These are phyloP conservation scores for Clarias gariepinus DNA, from an alignment of 2,113 vertebrate genomes.

Conservation along the genomic window DNA sequence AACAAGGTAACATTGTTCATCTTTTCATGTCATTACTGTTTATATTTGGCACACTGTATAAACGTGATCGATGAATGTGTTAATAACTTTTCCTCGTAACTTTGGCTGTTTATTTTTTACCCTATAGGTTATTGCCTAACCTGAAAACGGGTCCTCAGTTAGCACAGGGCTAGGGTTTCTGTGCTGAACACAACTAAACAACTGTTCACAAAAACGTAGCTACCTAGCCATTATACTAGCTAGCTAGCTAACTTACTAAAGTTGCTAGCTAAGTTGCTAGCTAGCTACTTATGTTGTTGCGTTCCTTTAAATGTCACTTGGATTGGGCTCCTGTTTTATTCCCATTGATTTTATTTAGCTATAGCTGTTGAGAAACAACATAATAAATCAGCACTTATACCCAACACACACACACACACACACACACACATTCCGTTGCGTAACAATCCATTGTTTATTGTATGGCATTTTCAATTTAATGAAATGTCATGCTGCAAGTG, in stretches of 20 bases:
- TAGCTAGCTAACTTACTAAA: background rate
- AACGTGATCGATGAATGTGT: background rate
- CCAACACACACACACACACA: conserved; percentile 3
- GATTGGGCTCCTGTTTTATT: background rate
- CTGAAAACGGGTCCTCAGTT: background rate
- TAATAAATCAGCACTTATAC: conserved; percentile 27
- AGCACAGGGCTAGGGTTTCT: background rate
- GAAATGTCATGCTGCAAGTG: conserved; percentile 36
- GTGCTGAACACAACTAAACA: background rate
- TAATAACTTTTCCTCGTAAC: background rate
- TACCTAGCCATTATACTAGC: background rate
- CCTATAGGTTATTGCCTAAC: background rate
- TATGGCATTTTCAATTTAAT: conserved; percentile 39
- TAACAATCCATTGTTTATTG: conserved; percentile 35
- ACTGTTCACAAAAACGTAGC: background rate
- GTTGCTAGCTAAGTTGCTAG: background rate
- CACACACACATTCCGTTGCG: background rate
- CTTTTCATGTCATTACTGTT: no score
- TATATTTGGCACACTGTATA: no score
- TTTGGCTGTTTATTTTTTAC: background rate
- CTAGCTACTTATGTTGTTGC: background rate
- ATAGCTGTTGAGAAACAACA: conserved; percentile 15
- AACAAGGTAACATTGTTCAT: no score
- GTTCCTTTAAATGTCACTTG: background rate
- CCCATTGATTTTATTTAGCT: background rate